Evolutionary conservation across 30 jellyfish, hydroid and myxozoan genomes (phyloP).

Genomic region (Nemopilema nomurai): DNA sequence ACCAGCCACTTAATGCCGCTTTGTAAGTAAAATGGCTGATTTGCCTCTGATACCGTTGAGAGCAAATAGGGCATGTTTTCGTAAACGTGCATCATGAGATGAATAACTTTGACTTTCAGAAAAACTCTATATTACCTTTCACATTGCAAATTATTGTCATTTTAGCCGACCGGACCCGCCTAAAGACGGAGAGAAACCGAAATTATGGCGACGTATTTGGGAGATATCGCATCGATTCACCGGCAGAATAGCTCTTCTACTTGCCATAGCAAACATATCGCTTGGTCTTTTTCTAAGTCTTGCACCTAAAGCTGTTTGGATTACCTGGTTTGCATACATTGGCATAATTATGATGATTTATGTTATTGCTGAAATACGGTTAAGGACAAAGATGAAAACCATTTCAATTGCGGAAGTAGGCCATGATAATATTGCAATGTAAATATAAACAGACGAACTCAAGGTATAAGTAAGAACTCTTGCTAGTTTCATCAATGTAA

Average conservation of each 20-base stretch:
- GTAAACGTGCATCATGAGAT: no score
- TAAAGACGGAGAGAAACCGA: conserved; percentile 53
- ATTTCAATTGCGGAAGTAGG: conserved; percentile 1
- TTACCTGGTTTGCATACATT: conserved; percentile 49
- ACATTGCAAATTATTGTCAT: neutral
- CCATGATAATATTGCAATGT: conserved; percentile 5
- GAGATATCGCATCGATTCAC: conserved; percentile 61
- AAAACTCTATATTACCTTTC: neutral
- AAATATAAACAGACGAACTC: neutral
- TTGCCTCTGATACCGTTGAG: no score
- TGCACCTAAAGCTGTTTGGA: conserved; percentile 49
- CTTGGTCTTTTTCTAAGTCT: conserved; percentile 59
- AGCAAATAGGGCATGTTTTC: neutral
- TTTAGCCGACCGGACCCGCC: conserved; percentile 67
- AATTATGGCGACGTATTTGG: conserved; percentile 61
- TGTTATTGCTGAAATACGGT: conserved; percentile 41
- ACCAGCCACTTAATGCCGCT: conserved; percentile 79
- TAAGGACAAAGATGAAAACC: neutral
- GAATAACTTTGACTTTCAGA: no score
- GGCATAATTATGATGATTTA: conserved; percentile 18
- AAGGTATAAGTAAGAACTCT: no score
- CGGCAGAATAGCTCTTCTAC: conserved; percentile 51
- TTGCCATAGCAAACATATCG: conserved; percentile 49
- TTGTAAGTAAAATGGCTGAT: conserved; percentile 67
- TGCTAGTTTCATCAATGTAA: no score